A percentile compares a stretch with the other conserved stretches of the same genome.
phyloP scores from a whole-genome alignment of 2,888 invertebrate genomes.

The Synanthedon andrenaeformis region DNA sequence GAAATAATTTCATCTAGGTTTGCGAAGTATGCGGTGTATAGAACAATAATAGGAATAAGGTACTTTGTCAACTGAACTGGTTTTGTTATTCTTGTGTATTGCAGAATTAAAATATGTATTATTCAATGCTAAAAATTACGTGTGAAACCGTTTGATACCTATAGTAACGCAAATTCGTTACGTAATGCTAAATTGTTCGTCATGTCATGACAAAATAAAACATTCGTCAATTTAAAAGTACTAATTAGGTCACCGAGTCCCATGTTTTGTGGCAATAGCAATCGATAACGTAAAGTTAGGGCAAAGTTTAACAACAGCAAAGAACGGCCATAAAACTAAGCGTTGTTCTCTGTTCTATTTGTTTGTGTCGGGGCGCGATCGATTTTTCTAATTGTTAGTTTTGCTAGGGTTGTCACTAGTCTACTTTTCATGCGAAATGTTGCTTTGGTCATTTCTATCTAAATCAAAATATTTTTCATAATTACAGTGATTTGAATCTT shows the following conservation, averaged over 20 bases:
- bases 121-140: too few species aligned
- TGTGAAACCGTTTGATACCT: too few species aligned
- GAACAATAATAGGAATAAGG: too few species aligned
- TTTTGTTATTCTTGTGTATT: too few species aligned
- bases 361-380: conserved; percentile 28
- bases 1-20: too few species aligned
- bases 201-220: background rate
- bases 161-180: background rate
- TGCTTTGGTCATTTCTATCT: too few species aligned
- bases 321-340: conserved; percentile 48
- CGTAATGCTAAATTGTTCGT: background rate
- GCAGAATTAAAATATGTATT: too few species aligned
- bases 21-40: too few species aligned
- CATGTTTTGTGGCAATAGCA: conserved; percentile 34
- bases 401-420: background rate
- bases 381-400: conserved; percentile 22
- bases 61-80: too few species aligned
- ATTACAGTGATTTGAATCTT: too few species aligned
- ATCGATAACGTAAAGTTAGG: conserved; percentile 30
- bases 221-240: conserved; percentile 39
- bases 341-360: conserved; percentile 29
- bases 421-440: too few species aligned
- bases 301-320: conserved; percentile 37
- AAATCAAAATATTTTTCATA: too few species aligned
- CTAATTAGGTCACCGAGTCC: conserved; percentile 58